Percentiles rank a stretch among this genome's conserved stretches.
phyloP scores from a whole-genome alignment of 1,140 invertebrate species.

The Drosophila nigromelanica region DNA sequence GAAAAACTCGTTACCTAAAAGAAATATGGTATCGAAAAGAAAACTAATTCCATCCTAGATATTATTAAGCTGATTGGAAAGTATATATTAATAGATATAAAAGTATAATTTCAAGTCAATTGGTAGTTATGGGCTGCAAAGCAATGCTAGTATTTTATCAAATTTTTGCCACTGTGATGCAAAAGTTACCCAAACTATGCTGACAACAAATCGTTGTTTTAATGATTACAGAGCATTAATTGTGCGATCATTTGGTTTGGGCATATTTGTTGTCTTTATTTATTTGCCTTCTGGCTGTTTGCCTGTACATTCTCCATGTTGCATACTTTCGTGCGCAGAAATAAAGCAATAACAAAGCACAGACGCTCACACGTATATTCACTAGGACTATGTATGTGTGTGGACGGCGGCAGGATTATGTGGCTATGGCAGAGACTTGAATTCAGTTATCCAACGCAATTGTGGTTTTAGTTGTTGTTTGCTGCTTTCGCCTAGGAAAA shows the following conservation, averaged over 20 bases:
- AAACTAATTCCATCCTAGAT: too few relatives aligned
- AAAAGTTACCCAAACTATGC: too few relatives aligned
- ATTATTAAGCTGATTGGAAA: too few relatives aligned
- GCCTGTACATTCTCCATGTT: conserved; percentile 13
- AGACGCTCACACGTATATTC: background rate
- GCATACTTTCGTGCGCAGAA: conserved; percentile 40
- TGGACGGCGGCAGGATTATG: background rate
- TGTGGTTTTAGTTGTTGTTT: conserved; percentile 6
- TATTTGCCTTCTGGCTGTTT: conserved; percentile 16
- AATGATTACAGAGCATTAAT: conserved; percentile 3
- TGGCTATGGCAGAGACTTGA: conserved; percentile 15
- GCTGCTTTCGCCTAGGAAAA: conserved; percentile 31
- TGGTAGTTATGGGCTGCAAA: too few relatives aligned
- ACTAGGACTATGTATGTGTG: too few relatives aligned
- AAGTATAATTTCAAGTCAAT: too few relatives aligned
- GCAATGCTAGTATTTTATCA: too few relatives aligned
- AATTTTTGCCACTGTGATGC: too few relatives aligned
- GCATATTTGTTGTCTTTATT: background rate
- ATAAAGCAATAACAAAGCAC: conserved; percentile 9
- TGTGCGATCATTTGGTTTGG: conserved; percentile 1
- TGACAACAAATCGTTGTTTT: too few relatives aligned
- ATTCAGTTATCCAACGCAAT: conserved; percentile 23
- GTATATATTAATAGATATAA: too few relatives aligned
- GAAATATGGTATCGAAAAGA: too few relatives aligned
- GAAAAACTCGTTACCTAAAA: too few relatives aligned